These are phyloP conservation scores for Myotis vivesi DNA, from an alignment of 2,797 vertebrate species.

Conservation along the genomic window DNA sequence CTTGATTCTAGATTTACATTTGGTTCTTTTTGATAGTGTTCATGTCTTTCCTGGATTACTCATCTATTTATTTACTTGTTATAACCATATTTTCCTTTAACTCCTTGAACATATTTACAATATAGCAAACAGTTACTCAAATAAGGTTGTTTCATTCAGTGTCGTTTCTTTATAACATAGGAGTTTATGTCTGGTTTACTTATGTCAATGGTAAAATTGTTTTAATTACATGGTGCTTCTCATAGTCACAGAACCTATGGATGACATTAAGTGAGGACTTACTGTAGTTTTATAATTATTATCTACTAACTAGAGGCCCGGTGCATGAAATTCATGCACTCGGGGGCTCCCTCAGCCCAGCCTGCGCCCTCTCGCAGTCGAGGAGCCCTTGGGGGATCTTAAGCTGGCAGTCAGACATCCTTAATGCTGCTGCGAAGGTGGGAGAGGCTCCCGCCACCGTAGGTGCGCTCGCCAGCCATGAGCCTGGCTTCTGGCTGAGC, in stretches of 20 bases:
- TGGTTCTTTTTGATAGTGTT: neutral
- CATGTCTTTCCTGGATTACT: neutral
- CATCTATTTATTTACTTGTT: neutral
- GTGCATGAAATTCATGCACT: too few species aligned
- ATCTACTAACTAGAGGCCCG: neutral
- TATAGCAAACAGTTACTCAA: neutral
- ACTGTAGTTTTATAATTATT: neutral
- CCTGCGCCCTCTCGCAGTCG: too few species aligned
- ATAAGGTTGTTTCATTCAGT: neutral
- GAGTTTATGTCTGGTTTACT: neutral
- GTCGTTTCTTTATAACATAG: neutral
- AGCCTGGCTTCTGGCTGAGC: too few species aligned
- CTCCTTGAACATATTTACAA: neutral
- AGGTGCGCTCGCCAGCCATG: too few species aligned
- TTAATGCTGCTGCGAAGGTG: too few species aligned
- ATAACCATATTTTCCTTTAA: neutral
- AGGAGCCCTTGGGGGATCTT: too few species aligned
- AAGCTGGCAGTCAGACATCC: too few species aligned
- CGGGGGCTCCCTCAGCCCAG: too few species aligned
- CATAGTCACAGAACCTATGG: neutral
- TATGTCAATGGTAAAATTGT: neutral
- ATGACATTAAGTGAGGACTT: neutral
- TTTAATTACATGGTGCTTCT: neutral
- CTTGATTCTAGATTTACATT: neutral
- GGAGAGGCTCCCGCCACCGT: too few species aligned